Evolutionary conservation across 1,140 invertebrate genomes (phyloP).

Genomic region (Wasmannia auropunctata): DNA sequence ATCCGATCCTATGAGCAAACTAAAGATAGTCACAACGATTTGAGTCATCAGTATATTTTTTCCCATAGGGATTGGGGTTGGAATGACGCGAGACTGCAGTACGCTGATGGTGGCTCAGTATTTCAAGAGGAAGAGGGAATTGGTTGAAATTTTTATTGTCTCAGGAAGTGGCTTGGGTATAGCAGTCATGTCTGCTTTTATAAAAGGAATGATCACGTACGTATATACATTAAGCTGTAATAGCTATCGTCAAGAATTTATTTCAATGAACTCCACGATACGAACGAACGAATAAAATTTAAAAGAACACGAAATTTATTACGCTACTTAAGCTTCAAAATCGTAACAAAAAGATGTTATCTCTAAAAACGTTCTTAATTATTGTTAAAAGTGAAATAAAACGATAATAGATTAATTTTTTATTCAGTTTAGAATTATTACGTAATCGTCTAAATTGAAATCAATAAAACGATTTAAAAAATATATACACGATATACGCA

Average conservation of each 20-base stretch:
- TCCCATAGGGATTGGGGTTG: slow-evolving; percentile 92
- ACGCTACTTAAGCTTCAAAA: not conserved
- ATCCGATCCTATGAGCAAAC: not conserved
- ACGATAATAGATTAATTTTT: not conserved
- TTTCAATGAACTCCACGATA: not conserved
- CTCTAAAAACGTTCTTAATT: not conserved
- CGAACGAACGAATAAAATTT: not conserved
- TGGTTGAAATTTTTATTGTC: slow-evolving; percentile 95
- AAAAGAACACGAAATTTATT: not conserved
- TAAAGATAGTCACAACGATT: not conserved
- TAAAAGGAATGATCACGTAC: slow-evolving; percentile 92
- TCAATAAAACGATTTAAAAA: not conserved
- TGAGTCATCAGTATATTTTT: slow-evolving; percentile 1
- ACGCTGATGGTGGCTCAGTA: slow-evolving; percentile 96
- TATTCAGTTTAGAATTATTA: not conserved
- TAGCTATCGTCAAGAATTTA: not conserved
- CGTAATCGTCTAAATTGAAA: not conserved
- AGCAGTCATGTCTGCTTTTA: slow-evolving; percentile 92
- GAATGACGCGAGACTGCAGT: slow-evolving; percentile 93
- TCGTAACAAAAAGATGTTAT: not conserved
- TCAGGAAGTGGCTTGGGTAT: slow-evolving; percentile 94
- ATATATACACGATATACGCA: not conserved
- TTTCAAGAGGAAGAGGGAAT: slow-evolving; percentile 93
- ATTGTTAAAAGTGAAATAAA: not conserved
- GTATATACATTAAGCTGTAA: slow-evolving; percentile 22